Evolutionary conservation across 2,797 vertebrate species (phyloP).

Genomic region (Amphiprion clarkii): DNA sequence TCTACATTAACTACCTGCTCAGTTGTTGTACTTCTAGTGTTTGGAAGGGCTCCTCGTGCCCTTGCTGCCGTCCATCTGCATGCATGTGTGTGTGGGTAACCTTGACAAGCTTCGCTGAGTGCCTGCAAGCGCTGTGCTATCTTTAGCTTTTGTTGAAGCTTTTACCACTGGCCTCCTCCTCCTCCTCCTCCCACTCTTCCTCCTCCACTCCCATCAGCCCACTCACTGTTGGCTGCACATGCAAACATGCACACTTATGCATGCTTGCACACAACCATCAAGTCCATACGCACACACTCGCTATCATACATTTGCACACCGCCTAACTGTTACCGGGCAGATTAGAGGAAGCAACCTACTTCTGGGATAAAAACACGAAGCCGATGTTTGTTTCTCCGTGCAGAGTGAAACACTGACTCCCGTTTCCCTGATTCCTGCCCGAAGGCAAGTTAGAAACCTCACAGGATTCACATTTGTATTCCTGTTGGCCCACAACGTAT

Average conservation of each 20-base stretch:
- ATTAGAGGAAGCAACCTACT: conserved; percentile 81
- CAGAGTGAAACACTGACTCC: conserved; percentile 64
- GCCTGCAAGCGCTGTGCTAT: conserved; percentile 84
- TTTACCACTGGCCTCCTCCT: conserved; percentile 78
- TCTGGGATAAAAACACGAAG: conserved; percentile 73
- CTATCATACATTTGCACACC: conserved; percentile 53
- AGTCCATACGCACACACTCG: conserved; percentile 24
- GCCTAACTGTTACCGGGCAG: conserved; percentile 85
- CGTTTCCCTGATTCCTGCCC: conserved; percentile 70
- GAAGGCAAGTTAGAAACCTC: conserved; percentile 61
- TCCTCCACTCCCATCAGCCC: conserved; percentile 68
- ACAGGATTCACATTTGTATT: conserved; percentile 28
- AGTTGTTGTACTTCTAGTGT: conserved; percentile 32
- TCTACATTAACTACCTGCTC: conserved; percentile 2
- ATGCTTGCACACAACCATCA: conserved; percentile 68
- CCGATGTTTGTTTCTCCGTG: conserved; percentile 70
- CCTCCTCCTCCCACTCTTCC: conserved; percentile 60
- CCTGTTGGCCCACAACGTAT: conserved; percentile 37
- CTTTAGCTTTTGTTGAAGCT: conserved; percentile 85
- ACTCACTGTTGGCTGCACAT: conserved; percentile 78
- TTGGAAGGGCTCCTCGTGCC: conserved; percentile 20
- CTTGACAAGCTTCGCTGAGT: conserved; percentile 80
- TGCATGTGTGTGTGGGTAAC: conserved; percentile 68
- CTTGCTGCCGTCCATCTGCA: conserved; percentile 31
- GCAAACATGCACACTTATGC: conserved; percentile 74